phyloP scores from a whole-genome alignment of 2,113 vertebrate species.

The Calidris pugnax region DNA sequence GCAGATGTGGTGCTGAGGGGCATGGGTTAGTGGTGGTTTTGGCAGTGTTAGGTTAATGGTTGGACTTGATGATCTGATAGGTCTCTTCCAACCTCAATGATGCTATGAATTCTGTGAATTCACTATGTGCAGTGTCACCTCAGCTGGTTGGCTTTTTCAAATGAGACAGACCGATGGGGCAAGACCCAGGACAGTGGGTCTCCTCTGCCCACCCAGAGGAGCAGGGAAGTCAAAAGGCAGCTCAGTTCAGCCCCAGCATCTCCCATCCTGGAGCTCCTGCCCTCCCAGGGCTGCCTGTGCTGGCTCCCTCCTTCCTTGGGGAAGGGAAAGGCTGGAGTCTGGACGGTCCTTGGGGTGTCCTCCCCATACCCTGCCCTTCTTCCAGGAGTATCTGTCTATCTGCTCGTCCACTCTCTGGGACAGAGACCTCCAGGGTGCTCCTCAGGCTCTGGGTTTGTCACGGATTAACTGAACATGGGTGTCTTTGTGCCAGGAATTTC shows the following conservation, averaged over 20 bases:
- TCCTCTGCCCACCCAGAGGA: not conserved
- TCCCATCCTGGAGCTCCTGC: not conserved
- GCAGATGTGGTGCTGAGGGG: no score
- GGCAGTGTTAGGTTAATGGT: no score
- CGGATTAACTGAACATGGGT: rapidly evolving
- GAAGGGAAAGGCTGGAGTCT: not conserved
- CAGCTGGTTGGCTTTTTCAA: not conserved
- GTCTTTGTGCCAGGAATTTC: conserved; percentile 29
- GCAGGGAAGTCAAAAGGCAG: not conserved
- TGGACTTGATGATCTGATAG: no score
- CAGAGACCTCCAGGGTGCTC: not conserved
- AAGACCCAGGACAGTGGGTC: not conserved
- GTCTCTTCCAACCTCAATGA: no score
- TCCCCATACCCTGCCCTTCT: not conserved
- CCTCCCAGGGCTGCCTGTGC: not conserved
- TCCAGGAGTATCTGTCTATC: not conserved
- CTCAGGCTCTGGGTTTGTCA: not conserved
- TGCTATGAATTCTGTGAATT: no score
- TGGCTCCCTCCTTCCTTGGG: rapidly evolving
- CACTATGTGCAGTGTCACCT: not conserved
- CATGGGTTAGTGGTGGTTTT: no score
- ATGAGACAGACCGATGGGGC: not conserved
- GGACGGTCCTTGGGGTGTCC: not conserved
- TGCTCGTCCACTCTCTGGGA: not conserved
- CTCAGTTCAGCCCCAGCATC: not conserved